These are phyloP conservation scores for Papilio xuthus DNA, from an alignment of 1,140 invertebrate species.

Conservation along the genomic window DNA sequence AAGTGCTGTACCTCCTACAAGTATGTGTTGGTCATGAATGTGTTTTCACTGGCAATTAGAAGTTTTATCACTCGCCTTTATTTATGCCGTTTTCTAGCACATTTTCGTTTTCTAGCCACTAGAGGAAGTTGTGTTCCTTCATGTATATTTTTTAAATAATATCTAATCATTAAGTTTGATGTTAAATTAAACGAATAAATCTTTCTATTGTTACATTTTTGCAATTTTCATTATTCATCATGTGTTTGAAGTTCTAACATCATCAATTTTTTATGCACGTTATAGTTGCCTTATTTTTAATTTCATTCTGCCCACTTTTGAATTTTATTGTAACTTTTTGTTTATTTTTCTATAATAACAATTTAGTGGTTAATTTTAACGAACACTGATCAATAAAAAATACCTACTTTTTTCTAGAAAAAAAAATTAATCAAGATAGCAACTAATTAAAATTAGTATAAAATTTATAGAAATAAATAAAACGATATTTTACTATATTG, in stretches of 20 bases:
- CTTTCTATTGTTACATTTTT: too few species aligned
- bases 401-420: background rate
- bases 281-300: background rate
- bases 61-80: background rate
- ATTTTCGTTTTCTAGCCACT: background rate
- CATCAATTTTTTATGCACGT: background rate
- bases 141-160: background rate
- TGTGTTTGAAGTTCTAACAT: background rate
- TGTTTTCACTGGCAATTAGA: background rate
- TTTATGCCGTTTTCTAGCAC: background rate
- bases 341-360: background rate
- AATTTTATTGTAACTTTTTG: background rate
- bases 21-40: constrained; percentile 61
- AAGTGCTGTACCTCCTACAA: constrained; percentile 55
- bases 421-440: background rate
- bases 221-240: background rate
- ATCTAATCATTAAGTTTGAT: background rate
- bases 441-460: too few species aligned
- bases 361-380: too few species aligned
- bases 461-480: too few species aligned
- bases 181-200: background rate
- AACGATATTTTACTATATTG: background rate
- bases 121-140: background rate
- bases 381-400: background rate
- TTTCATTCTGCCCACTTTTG: background rate